phyloP scores from a whole-genome alignment of 2,797 vertebrate species.

The Platyrinchus mystaceus region DNA sequence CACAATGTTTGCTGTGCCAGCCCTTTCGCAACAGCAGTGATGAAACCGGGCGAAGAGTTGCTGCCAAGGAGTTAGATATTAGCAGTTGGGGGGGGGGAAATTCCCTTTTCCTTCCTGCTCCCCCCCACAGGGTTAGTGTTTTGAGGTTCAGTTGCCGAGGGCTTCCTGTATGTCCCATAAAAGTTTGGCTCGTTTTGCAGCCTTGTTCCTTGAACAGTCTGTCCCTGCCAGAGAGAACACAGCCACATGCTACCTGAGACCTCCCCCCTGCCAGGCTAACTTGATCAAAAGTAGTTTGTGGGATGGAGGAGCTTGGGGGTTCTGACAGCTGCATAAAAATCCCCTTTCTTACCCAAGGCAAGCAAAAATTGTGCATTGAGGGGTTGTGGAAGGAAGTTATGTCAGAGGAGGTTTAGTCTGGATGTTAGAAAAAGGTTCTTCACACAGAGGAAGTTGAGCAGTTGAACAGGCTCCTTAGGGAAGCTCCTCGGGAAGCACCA shows the following conservation, averaged over 20 bases:
- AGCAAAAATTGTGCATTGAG: background rate
- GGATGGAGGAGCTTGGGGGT: no score
- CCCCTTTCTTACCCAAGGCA: background rate
- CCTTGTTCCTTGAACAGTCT: background rate
- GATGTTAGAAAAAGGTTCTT: background rate
- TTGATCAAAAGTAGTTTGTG: accelerated
- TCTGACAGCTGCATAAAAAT: background rate
- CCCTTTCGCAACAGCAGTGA: background rate
- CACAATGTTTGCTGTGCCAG: background rate
- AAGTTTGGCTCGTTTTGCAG: background rate
- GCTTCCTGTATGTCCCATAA: background rate
- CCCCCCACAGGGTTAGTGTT: accelerated
- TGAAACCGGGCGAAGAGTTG: background rate
- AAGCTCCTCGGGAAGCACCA: background rate
- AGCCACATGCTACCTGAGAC: background rate
- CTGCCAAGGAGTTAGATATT: background rate
- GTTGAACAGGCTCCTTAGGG: background rate
- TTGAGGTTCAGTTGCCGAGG: background rate
- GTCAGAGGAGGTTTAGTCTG: background rate
- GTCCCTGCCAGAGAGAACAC: background rate
- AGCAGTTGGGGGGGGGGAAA: accelerated
- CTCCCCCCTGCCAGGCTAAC: background rate
- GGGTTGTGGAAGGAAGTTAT: background rate
- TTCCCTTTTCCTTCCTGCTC: background rate
- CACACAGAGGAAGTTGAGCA: background rate